phyloP scores from a whole-genome alignment of 2,113 vertebrate genomes.

The Buteo buteo region DNA sequence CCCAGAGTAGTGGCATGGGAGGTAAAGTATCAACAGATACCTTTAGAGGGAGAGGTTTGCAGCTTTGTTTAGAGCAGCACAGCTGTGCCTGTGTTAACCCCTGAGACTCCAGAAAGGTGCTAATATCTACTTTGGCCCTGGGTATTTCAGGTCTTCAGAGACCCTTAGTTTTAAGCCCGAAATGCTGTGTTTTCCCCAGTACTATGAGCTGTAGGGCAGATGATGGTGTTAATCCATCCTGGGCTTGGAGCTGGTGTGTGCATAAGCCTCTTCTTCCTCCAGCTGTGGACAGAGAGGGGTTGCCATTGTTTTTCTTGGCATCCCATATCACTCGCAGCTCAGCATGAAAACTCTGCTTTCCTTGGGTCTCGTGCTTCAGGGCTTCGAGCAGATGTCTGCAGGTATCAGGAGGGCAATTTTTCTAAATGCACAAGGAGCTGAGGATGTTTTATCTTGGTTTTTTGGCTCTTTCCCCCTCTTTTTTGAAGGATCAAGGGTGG shows the following conservation, averaged over 20 bases:
- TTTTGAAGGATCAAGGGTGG: background rate
- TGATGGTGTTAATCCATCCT: background rate
- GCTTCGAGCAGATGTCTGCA: background rate
- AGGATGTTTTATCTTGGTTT: background rate
- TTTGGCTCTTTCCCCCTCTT: background rate
- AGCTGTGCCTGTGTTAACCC: background rate
- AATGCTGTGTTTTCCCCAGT: background rate
- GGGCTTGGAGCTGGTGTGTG: background rate
- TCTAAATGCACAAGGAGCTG: background rate
- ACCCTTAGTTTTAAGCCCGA: background rate
- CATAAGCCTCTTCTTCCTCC: background rate
- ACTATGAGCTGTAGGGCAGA: background rate
- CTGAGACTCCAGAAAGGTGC: background rate
- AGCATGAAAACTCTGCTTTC: background rate
- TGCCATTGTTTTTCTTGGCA: background rate
- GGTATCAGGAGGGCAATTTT: background rate
- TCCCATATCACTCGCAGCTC: background rate
- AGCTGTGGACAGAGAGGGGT: background rate
- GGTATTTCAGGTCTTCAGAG: background rate
- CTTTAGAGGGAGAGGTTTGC: background rate
- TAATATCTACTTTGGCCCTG: background rate
- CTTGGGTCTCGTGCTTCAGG: background rate
- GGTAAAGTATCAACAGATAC: background rate
- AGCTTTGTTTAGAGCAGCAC: background rate
- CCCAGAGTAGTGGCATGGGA: background rate